Base-by-base conservation (phyloP, 2,888 invertebrate genomes). In the Cactoblastis cactorum region DNA sequence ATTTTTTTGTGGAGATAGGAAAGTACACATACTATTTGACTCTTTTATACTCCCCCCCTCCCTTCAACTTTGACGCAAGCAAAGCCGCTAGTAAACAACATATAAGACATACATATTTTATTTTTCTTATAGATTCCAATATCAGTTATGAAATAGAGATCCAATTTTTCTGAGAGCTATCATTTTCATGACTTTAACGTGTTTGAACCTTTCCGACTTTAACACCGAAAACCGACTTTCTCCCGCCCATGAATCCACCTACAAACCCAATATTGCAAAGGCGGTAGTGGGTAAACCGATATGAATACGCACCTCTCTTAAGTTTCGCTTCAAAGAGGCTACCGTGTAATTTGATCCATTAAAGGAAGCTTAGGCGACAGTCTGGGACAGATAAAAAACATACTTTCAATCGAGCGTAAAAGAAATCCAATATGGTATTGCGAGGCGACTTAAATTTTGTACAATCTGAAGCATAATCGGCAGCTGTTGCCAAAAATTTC, bases 371-470 rank as follows among this genome's bases (percentile, higher is more conserved):
- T 78, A 80, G 74, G 84, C 82, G 87, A 88, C 84, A 83, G 78
- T 79, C 71, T 70, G 79, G 71, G 78, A 80, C 74, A 78, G 49
- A 63, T 71, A 76, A 79, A 78, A 85, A 85, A 82, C 59, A 75
- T 59, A 67, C 63, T 74, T 77, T 76, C 80, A 80, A 83, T 84
- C 80, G 83, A 84, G 75, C 80, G 82, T 68, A 70, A 77, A 80
- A 77, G 88, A 86, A 88, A 88, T 75, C 76, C 81, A 84, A 89
- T 89, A 89, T 79, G 71, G 71, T 63, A 77, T 69, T 80, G 85
- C 78, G 80, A 74, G 68, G 73, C 62, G 74, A 83, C 88, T 88
- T 84, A 85, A 83, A 83, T 84, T 86, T 87, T 88, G 83, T 80
- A 80, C 82, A 87, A 86, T 83, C 82, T 79, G 65, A 63, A 77